Base-by-base conservation (phyloP, 2,888 invertebrate species). In the Synanthedon vespiformis region DNA sequence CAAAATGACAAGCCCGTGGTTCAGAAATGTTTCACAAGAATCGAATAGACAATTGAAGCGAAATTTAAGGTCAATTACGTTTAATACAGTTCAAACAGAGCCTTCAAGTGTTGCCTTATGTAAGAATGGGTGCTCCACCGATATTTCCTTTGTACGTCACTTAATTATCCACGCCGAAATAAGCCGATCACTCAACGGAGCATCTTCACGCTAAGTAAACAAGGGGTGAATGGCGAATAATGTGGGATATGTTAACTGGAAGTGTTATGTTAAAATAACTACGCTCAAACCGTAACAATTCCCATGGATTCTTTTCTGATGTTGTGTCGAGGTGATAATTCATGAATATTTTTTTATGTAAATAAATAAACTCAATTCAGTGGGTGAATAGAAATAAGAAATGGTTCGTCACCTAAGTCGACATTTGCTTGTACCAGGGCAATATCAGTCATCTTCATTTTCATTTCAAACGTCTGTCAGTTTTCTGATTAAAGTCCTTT, bases 101-200 rank as follows among this genome's bases (percentile, higher is more conserved):
- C 34, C 34, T 34, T 44, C 5, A 44, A 44, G 14, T 44, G 44
- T 14, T 44, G 13, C 14, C 44, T 44, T 44, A 44, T 44, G 44
- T 44, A 44, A 44, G 44, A 13, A 44, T 14, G 14, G 44, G 14
- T 44, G 13, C 14, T 44, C 11, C 18, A 48, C 18, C 22, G 12
- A 63, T 63, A 62, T 70, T 70, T 69, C 70, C 77, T 77, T 72
- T 74, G 69, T 70, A 61, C 71, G 67, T 65, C 63, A 72, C 71
- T 74, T 77, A 75, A 83, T 83, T 83, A 84, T 80, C 74, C 68
- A 70, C 74, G 71, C 72, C 74, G 67, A 82, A 85, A 84, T 83
- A 84, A 85, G 80, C 82, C 81, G 82, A 84, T 84, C 83, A 81
- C 77, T 82, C 81, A 77, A 69, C 72, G 70, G 65, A 69, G 71